Evolutionary conservation across 2,888 invertebrate genomes (phyloP).

Genomic region (Dolichomitus sp.): DNA sequence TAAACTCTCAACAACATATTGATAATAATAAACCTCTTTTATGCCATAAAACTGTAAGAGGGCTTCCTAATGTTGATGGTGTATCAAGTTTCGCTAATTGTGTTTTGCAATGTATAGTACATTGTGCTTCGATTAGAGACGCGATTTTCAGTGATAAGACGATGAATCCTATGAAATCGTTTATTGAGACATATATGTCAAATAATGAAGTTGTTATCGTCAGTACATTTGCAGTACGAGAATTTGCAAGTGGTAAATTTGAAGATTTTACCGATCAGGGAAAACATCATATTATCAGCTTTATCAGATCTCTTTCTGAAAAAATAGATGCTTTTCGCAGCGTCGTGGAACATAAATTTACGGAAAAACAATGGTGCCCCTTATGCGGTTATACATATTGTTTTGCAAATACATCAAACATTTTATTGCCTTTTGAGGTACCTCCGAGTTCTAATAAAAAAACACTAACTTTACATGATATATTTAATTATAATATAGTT

Average conservation of each 20-base stretch:
- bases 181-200: too few species aligned
- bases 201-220: conserved; percentile 43
- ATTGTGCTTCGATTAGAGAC: background rate
- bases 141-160: background rate
- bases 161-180: too few species aligned
- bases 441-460: conserved; percentile 58
- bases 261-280: conserved; percentile 50
- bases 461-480: background rate
- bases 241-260: conserved; percentile 65
- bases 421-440: background rate
- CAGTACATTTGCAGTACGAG: conserved; percentile 61
- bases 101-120: too few species aligned
- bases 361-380: background rate
- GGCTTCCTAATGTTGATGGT: background rate
- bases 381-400: background rate
- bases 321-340: background rate
- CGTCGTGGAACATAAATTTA: conserved; percentile 10
- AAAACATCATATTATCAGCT: background rate
- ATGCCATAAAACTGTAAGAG: background rate
- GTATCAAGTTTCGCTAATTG: background rate
- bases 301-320: background rate
- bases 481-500: conserved; percentile 3
- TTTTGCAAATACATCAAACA: background rate
- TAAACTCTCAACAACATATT: background rate
- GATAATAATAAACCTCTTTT: too few species aligned